Conservation (phyloP, 1,140 invertebrate genomes). For the Drosophila funebris region DNA sequence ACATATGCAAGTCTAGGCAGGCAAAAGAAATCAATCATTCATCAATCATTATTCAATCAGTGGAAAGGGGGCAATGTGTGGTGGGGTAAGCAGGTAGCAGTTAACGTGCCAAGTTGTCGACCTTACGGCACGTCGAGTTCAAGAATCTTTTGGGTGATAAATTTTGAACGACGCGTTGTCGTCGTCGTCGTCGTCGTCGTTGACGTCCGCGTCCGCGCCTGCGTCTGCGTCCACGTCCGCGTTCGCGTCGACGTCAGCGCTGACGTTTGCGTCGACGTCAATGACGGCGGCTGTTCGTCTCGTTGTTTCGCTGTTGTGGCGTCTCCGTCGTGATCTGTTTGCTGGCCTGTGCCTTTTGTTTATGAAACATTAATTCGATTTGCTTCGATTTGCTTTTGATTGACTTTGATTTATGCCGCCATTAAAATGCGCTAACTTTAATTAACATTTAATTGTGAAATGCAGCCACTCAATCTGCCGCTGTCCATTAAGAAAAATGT, state of each 20-base stretch:
- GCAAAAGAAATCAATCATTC: neutral
- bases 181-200: neutral
- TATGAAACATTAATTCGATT: constrained; percentile 7
- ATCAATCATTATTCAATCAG: constrained; percentile 24
- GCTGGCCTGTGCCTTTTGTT: too few relatives aligned
- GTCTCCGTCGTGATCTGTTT: neutral
- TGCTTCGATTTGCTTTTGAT: constrained; percentile 9
- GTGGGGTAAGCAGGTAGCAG: constrained; percentile 1
- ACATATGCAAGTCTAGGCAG: neutral
- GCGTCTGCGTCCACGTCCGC: neutral
- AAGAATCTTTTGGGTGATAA: constrained; percentile 50
- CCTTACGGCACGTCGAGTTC: constrained; percentile 37
- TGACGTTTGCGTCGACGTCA: neutral
- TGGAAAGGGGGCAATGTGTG: neutral
- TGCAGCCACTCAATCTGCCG: neutral
- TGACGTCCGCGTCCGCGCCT: neutral
- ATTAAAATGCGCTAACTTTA: constrained; percentile 15
- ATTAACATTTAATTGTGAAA: constrained; percentile 28
- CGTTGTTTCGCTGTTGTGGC: neutral
- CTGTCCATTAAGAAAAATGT: neutral
- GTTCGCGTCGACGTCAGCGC: neutral
- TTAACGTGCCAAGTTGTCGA: constrained; percentile 28
- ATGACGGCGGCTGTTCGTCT: neutral
- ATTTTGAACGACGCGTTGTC: constrained; percentile 24
- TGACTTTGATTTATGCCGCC: constrained; percentile 16